Evolutionary conservation across 2,888 invertebrate species (phyloP).

Genomic region (Drosophila meridiana): DNA sequence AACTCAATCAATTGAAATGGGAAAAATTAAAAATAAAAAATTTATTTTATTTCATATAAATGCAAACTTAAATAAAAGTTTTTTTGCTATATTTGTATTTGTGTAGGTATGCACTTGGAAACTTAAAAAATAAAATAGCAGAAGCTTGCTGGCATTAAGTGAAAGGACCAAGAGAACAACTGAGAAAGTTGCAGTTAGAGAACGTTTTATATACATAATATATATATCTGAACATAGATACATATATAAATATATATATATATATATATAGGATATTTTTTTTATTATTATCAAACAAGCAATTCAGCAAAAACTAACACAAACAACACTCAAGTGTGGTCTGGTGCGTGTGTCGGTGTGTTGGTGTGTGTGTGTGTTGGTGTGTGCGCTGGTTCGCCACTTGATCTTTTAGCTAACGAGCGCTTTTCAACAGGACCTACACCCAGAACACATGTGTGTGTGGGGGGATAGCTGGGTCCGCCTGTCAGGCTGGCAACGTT

Average conservation of each 20-base stretch:
- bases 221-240: not conserved
- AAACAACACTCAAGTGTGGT: constrained; percentile 77
- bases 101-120: not conserved
- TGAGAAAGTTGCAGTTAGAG: constrained; percentile 31
- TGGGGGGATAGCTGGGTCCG: constrained; percentile 13
- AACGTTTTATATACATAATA: not conserved
- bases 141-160: constrained; percentile 16
- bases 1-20: constrained; percentile 16
- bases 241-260: constrained; percentile 20
- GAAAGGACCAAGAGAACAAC: constrained; percentile 25
- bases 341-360: constrained; percentile 30
- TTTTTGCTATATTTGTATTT: constrained; percentile 3
- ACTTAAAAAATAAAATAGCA: not conserved
- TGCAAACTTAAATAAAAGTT: not conserved
- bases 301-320: constrained; percentile 77
- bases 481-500: constrained; percentile 58
- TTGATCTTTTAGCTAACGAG: constrained; percentile 79
- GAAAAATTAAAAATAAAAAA: not conserved
- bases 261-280: constrained; percentile 28
- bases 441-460: constrained; percentile 8
- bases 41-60: not conserved
- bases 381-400: constrained; percentile 59
- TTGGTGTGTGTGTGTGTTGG: constrained; percentile 18
- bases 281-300: constrained; percentile 71
- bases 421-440: constrained; percentile 73